Evolutionary conservation across 2,113 vertebrate species (phyloP).

Genomic region (Heloderma charlesbogerti): DNA sequence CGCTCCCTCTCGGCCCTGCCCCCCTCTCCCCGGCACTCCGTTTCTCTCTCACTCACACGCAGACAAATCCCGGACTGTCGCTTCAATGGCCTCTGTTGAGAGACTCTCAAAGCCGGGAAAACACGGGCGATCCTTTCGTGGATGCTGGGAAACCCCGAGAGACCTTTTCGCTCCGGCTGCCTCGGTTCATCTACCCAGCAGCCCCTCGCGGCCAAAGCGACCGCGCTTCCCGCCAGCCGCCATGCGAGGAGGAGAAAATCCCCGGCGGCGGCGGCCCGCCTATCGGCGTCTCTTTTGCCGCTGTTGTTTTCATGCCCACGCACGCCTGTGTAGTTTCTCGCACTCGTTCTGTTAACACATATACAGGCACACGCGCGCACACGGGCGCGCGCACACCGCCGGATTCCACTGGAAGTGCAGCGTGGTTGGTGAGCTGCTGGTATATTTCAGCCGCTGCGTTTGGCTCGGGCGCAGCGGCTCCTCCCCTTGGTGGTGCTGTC

Average conservation of each 20-base stretch:
- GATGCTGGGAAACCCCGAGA: background rate
- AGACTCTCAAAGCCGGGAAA: background rate
- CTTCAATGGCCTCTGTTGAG: background rate
- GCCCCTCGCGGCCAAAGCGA: background rate
- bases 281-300: slow-evolving; percentile 1
- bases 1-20: rapidly evolving
- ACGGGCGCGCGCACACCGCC: slow-evolving; percentile 55
- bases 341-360: slow-evolving; percentile 41
- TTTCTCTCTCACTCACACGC: background rate
- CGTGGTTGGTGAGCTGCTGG: slow-evolving; percentile 58
- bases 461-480: slow-evolving; percentile 85
- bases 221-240: background rate
- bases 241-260: background rate
- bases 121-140: background rate
- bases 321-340: slow-evolving; percentile 19
- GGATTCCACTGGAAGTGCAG: slow-evolving; percentile 50
- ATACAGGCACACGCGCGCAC: slow-evolving; percentile 46
- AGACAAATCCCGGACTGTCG: background rate
- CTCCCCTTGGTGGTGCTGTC: slow-evolving; percentile 85
- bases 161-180: background rate
- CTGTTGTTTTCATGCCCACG: slow-evolving; percentile 15
- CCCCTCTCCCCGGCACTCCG: background rate
- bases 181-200: background rate
- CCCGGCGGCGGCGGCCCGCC: background rate
- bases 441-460: slow-evolving; percentile 66